Conservation (phyloP, 1,140 invertebrate genomes). For the Camponotus vicinus region DNA sequence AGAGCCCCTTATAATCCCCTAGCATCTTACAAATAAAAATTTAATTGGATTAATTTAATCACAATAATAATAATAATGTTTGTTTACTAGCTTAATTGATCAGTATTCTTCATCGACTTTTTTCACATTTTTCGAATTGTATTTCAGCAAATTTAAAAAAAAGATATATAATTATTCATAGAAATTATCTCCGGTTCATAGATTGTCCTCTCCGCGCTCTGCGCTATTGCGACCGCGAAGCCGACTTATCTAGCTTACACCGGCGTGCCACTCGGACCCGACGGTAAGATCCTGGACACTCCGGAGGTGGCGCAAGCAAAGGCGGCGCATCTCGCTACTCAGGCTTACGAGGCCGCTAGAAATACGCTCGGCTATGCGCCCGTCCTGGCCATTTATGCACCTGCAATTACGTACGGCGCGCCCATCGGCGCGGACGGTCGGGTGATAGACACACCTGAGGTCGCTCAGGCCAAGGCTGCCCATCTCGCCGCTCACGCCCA, state of each 20-base stretch:
- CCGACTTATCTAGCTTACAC: slow-evolving; percentile 59
- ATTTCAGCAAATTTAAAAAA: neutral
- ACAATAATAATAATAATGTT: neutral
- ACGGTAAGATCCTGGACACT: slow-evolving; percentile 86
- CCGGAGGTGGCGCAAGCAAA: slow-evolving; percentile 88
- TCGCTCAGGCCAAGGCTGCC: slow-evolving; percentile 87
- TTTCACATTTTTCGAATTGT: neutral
- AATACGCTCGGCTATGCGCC: slow-evolving; percentile 78
- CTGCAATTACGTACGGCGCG: slow-evolving; percentile 75
- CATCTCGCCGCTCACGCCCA: slow-evolving; percentile 87
- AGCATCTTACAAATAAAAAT: neutral
- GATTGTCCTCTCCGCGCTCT: slow-evolving; percentile 72
- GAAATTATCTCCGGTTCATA: slow-evolving; percentile 47
- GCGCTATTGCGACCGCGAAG: slow-evolving; percentile 65
- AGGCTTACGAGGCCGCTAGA: slow-evolving; percentile 79
- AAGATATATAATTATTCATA: neutral
- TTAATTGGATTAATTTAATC: neutral
- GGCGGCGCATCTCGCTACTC: slow-evolving; percentile 85
- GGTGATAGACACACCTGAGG: slow-evolving; percentile 88
- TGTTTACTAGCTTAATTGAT: neutral
- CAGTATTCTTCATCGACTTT: neutral
- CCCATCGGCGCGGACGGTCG: slow-evolving; percentile 86
- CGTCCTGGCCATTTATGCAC: slow-evolving; percentile 60
- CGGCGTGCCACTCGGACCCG: slow-evolving; percentile 67
- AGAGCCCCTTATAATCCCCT: too few relatives aligned